Conservation (phyloP, 1,140 invertebrate genomes). For the Drosophila micromelanica region DNA sequence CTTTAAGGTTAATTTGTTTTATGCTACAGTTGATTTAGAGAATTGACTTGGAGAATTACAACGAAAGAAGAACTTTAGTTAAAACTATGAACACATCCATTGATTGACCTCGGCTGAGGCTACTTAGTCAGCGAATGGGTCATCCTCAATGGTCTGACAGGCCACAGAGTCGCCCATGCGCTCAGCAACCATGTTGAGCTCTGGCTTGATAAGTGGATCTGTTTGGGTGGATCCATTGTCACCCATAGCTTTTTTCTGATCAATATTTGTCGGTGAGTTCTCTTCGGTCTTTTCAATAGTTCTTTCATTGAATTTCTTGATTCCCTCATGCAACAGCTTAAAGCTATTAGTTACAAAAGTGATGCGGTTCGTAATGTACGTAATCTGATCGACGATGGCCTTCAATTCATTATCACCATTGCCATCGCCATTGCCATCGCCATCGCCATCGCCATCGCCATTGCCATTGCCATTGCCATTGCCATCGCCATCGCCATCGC, state of each 20-base stretch:
- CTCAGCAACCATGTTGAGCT: conserved; percentile 17
- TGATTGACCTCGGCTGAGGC: background rate
- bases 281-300: background rate
- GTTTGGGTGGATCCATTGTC: conserved; percentile 14
- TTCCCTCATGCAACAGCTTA: conserved; percentile 11
- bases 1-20: background rate
- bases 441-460: no score
- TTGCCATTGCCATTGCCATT: no score
- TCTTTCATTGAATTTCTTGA: background rate
- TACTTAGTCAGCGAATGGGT: background rate
- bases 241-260: background rate
- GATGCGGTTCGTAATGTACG: conserved; percentile 12
- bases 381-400: conserved; percentile 12
- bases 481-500: no score
- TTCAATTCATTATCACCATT: no score
- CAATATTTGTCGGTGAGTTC: background rate
- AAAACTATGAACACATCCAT: background rate
- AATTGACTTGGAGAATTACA: no score
- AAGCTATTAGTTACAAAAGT: background rate
- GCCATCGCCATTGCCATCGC: no score
- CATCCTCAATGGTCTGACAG: conserved; percentile 13
- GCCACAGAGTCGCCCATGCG: conserved; percentile 16
- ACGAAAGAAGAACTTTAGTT: background rate
- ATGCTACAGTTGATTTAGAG: background rate
- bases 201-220: background rate